phyloP scores from a whole-genome alignment of 53 echinoderm and acorn worm species.

The Mesocentrotus franciscanus region DNA sequence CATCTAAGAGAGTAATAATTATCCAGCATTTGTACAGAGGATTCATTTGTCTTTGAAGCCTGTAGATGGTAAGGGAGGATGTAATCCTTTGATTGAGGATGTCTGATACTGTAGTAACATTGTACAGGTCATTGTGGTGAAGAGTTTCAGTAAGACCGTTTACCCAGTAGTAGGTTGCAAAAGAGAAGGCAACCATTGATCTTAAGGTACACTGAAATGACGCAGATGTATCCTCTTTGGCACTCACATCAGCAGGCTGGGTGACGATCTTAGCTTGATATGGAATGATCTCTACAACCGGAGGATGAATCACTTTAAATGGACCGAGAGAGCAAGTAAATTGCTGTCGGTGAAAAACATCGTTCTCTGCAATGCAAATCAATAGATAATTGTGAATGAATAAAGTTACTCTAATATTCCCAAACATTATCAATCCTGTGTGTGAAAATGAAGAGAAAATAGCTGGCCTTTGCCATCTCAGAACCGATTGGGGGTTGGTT shows the following conservation, averaged over 20 bases:
- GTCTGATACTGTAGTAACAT: background rate
- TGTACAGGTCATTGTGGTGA: background rate
- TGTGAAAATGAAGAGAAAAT: background rate
- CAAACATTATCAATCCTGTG: too few relatives aligned
- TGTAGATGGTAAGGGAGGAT: background rate
- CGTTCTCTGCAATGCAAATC: background rate
- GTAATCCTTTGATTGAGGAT: background rate
- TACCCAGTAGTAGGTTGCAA: background rate
- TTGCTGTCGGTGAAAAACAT: background rate
- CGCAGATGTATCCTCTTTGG: too few relatives aligned
- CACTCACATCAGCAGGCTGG: too few relatives aligned
- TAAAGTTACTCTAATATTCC: too few relatives aligned
- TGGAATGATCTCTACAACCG: background rate
- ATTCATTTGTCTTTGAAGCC: background rate
- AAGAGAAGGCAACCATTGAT: background rate
- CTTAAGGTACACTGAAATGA: too few relatives aligned
- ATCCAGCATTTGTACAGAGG: background rate
- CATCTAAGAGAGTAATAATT: background rate
- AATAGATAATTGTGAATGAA: too few relatives aligned
- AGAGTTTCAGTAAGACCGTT: background rate
- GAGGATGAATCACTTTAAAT: background rate
- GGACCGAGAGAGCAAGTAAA: constrained; percentile 25
- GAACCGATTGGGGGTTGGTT: background rate
- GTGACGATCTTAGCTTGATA: too few relatives aligned
- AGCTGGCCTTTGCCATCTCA: background rate